These are phyloP conservation scores for Zaprionus africanus DNA, from an alignment of 1,140 invertebrate genomes.

Conservation along the genomic window DNA sequence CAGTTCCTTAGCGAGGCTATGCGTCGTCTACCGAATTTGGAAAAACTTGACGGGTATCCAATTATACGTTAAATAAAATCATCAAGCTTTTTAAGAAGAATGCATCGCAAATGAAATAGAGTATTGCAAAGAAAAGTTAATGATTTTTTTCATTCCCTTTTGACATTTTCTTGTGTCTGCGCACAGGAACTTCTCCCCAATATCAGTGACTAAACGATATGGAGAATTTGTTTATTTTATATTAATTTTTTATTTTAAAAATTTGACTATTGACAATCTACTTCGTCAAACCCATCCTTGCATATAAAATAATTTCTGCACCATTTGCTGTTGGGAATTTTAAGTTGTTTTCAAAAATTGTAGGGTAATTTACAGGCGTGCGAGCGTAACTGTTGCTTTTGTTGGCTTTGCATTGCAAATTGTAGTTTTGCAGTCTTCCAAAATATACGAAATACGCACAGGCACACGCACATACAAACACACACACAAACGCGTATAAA, in stretches of 20 bases:
- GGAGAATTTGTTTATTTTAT: no score
- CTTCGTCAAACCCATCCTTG: no score
- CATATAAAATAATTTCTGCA: no score
- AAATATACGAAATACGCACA: slow-evolving; percentile 33
- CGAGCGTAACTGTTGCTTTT: slow-evolving; percentile 1
- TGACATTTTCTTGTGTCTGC: no score
- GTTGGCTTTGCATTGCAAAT: slow-evolving; percentile 72
- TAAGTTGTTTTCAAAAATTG: no score
- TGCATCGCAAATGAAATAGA: slow-evolving; percentile 41
- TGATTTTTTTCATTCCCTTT: background rate
- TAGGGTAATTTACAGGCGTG: no score
- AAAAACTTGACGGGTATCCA: slow-evolving; percentile 93
- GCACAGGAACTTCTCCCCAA: no score
- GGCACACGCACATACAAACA: slow-evolving; percentile 18
- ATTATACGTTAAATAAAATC: slow-evolving; percentile 85
- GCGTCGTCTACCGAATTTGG: slow-evolving; percentile 90
- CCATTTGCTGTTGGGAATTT: no score
- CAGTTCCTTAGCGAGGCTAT: slow-evolving; percentile 90
- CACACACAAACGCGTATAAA: slow-evolving; percentile 31
- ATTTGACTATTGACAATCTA: no score
- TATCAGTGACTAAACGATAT: no score
- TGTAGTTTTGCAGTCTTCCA: slow-evolving; percentile 48
- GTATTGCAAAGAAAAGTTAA: slow-evolving; percentile 7
- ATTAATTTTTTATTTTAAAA: no score
- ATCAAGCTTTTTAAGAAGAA: background rate